These are phyloP conservation scores for Linnaemya tessellans DNA, from an alignment of 2,888 invertebrate species.

Conservation along the genomic window DNA sequence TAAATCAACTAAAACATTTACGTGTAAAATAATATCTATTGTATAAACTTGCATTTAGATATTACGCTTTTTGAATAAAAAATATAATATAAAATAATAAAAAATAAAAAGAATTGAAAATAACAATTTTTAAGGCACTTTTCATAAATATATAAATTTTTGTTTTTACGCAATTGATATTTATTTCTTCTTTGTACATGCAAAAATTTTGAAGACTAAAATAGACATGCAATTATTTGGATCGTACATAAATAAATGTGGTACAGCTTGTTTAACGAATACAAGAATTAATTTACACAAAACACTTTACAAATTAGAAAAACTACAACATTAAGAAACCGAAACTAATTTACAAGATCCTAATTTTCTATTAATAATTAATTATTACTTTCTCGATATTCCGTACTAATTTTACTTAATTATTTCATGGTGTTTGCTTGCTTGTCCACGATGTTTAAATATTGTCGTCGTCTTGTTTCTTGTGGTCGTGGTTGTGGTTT, in stretches of 20 bases:
- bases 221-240: conserved; percentile 42
- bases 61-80: conserved; percentile 36
- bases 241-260: conserved; percentile 11
- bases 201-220: conserved; percentile 37
- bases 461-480: conserved; percentile 12
- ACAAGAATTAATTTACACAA: conserved; percentile 19
- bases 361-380: conserved; percentile 6
- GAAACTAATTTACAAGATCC: conserved; percentile 8
- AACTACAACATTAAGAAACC: conserved; percentile 17
- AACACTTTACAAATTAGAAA: conserved; percentile 40
- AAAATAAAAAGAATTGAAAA: conserved; percentile 40
- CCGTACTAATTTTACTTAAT: not conserved
- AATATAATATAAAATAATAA: too few relatives aligned
- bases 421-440: conserved; percentile 8
- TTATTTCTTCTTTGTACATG: conserved; percentile 56
- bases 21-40: conserved; percentile 6
- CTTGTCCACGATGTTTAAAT: not conserved
- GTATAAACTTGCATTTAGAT: conserved; percentile 23
- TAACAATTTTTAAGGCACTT: conserved; percentile 74
- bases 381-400: not conserved
- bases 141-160: conserved; percentile 55
- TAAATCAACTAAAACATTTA: conserved; percentile 14
- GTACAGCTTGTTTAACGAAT: conserved; percentile 11
- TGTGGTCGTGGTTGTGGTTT: not conserved
- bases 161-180: conserved; percentile 31